These are phyloP conservation scores for Oceanodroma leucorhoa DNA, from an alignment of 2,797 vertebrate species.

Conservation along the genomic window DNA sequence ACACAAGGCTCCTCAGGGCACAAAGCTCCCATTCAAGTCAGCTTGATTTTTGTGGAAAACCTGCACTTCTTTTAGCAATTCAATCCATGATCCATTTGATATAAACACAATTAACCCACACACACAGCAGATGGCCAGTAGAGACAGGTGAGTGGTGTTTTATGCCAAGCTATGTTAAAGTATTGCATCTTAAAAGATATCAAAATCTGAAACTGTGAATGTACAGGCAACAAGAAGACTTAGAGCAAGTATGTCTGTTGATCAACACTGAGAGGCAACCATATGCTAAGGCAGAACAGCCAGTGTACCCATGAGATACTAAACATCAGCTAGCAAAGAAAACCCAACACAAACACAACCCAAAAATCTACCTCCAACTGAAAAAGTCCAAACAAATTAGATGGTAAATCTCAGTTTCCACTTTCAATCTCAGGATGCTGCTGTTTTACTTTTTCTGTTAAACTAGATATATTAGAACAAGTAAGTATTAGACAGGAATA, in stretches of 20 bases:
- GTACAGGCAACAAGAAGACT: background rate
- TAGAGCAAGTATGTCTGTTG: background rate
- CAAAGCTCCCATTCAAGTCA: constrained; percentile 5
- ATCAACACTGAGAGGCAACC: background rate
- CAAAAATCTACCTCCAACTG: background rate
- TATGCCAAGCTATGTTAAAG: background rate
- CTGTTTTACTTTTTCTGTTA: background rate
- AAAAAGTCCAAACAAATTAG: background rate
- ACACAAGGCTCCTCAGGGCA: background rate
- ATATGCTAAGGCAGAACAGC: background rate
- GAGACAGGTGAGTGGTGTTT: background rate
- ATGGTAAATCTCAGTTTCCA: background rate
- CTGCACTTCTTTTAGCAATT: background rate
- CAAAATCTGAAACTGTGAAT: background rate
- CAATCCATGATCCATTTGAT: background rate
- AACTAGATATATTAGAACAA: background rate
- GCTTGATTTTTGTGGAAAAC: background rate
- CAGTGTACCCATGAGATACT: background rate
- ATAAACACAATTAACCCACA: background rate
- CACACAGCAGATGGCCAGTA: background rate
- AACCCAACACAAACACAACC: rapidly evolving
- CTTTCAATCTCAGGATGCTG: background rate
- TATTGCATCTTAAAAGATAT: background rate
- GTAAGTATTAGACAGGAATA: background rate
- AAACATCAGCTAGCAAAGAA: background rate